Conservation (phyloP, 2,797 vertebrate species). For the Lindbergichthys nudifrons region DNA sequence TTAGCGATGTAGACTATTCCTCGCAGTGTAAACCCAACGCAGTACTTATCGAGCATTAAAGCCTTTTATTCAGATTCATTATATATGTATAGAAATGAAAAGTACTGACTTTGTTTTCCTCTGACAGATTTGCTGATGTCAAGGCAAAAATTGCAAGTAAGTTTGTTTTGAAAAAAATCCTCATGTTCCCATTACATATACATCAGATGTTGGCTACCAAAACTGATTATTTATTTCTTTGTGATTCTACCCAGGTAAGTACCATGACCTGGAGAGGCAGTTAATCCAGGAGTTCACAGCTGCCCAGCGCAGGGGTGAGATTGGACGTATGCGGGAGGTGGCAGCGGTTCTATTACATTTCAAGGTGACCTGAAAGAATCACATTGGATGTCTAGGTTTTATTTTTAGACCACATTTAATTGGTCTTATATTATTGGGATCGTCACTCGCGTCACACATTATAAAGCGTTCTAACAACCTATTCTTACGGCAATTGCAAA, state of each 20-base stretch:
- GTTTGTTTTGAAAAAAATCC: slow-evolving; percentile 62
- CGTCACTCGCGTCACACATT: background rate
- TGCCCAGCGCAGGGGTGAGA: slow-evolving; percentile 94
- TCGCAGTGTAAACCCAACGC: slow-evolving; percentile 34
- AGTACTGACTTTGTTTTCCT: slow-evolving; percentile 48
- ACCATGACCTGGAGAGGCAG: slow-evolving; percentile 98
- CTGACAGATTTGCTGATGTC: slow-evolving; percentile 96
- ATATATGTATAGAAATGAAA: slow-evolving; percentile 19
- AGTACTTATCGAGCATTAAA: slow-evolving; percentile 17
- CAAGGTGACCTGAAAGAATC: slow-evolving; percentile 87
- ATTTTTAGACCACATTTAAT: slow-evolving; percentile 1
- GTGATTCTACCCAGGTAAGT: slow-evolving; percentile 89
- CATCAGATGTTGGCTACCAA: background rate
- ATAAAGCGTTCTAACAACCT: background rate
- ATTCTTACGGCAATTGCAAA: background rate
- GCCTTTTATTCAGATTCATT: slow-evolving; percentile 12
- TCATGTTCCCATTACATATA: slow-evolving; percentile 9
- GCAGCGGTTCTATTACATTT: slow-evolving; percentile 98
- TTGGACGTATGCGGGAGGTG: slow-evolving; percentile 97
- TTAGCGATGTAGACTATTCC: slow-evolving; percentile 46
- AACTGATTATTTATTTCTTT: background rate
- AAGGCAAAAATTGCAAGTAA: slow-evolving; percentile 99
- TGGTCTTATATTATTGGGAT: background rate
- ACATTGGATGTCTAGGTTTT: slow-evolving; percentile 9
- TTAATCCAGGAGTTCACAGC: slow-evolving; percentile 98